Evolutionary conservation across 2,113 vertebrate species (phyloP).

Genomic region (Oryzias curvinotus): DNA sequence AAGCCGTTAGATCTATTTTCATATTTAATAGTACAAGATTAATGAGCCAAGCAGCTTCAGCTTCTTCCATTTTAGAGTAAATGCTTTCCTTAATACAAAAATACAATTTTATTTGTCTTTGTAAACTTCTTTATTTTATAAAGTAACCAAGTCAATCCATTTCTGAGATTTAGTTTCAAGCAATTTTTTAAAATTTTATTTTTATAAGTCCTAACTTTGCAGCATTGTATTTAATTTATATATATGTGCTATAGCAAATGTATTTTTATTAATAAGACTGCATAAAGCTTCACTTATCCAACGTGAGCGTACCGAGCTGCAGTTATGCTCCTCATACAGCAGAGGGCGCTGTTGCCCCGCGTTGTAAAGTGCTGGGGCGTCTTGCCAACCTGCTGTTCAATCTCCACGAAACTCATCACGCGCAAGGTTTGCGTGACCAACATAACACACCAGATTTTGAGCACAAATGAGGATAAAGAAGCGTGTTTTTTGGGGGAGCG

Average conservation of each 20-base stretch:
- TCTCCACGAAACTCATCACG: neutral
- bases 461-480: neutral
- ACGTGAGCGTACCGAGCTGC: too few relatives aligned
- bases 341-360: conserved; percentile 54
- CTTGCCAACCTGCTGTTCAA: conserved; percentile 3
- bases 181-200: too few relatives aligned
- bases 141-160: too few relatives aligned
- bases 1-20: too few relatives aligned
- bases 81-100: too few relatives aligned
- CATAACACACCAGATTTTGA: neutral
- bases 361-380: neutral
- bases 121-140: too few relatives aligned
- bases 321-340: conserved; percentile 18
- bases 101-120: too few relatives aligned
- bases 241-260: neutral
- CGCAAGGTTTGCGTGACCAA: neutral
- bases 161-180: too few relatives aligned
- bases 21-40: too few relatives aligned
- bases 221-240: neutral
- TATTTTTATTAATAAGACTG: neutral
- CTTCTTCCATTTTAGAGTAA: too few relatives aligned
- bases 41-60: too few relatives aligned
- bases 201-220: neutral
- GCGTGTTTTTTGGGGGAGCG: neutral
- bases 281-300: neutral